These are phyloP conservation scores for Adelognathus sp. DNA, from an alignment of 2,888 invertebrate species.

Conservation along the genomic window DNA sequence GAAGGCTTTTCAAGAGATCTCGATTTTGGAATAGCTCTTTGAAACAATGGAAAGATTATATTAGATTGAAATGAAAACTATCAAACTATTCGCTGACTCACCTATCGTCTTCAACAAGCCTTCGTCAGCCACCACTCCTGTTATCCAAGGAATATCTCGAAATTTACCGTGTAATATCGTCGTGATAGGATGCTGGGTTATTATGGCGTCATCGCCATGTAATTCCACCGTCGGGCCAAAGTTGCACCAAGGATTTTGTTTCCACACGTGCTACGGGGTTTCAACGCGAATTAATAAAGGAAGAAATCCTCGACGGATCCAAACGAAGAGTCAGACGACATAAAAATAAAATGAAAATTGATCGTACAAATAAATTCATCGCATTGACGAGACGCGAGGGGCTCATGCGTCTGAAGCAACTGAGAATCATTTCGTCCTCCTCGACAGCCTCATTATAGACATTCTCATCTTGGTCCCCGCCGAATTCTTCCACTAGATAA, in stretches of 20 bases:
- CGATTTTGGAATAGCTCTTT: conserved; percentile 46
- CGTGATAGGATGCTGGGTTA: conserved; percentile 70
- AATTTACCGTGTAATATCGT: conserved; percentile 63
- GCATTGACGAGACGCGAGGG: conserved; percentile 26
- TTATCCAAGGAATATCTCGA: conserved; percentile 75
- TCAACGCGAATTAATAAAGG: background rate
- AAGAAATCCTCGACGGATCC: background rate
- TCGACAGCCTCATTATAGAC: conserved; percentile 26
- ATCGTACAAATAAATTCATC: conserved; percentile 48
- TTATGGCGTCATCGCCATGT: conserved; percentile 70
- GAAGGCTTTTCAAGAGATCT: conserved; percentile 49
- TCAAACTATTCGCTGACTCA: conserved; percentile 51
- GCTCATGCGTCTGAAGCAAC: conserved; percentile 39
- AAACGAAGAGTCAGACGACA: background rate
- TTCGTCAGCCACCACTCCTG: conserved; percentile 71
- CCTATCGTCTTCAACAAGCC: conserved; percentile 66
- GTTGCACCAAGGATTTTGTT: conserved; percentile 47
- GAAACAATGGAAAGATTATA: background rate
- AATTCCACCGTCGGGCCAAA: conserved; percentile 74
- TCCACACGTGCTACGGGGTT: conserved; percentile 58
- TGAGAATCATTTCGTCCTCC: conserved; percentile 46
- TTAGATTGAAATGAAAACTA: background rate
- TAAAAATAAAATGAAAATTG: background rate
- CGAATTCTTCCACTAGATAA: background rate
- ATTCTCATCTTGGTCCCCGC: conserved; percentile 2